These are phyloP conservation scores for Brienomyrus longianalis DNA, from an alignment of 2,113 vertebrate species.

Conservation along the genomic window DNA sequence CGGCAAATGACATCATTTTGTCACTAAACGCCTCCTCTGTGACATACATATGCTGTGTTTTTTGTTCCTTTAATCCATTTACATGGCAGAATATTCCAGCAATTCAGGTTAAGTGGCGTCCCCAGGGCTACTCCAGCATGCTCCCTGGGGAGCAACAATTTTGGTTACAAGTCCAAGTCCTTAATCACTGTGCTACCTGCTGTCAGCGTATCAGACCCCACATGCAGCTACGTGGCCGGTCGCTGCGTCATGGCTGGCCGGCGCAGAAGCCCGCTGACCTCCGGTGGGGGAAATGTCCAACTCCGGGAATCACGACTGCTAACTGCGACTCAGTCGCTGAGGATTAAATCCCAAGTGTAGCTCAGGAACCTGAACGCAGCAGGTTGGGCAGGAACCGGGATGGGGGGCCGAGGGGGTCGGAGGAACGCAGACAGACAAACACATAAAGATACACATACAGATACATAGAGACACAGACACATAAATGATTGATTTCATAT, in stretches of 20 bases:
- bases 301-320: neutral
- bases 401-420: neutral
- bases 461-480: neutral
- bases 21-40: neutral
- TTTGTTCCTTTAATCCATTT: neutral
- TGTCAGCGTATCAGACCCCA: neutral
- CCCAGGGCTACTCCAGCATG: neutral
- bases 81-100: neutral
- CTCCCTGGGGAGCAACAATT: neutral
- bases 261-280: neutral
- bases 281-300: neutral
- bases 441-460: no score
- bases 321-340: neutral
- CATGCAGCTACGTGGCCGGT: neutral
- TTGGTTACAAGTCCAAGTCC: neutral
- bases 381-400: neutral
- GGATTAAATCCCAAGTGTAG: neutral
- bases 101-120: conserved; percentile 3
- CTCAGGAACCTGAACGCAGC: neutral
- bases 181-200: neutral
- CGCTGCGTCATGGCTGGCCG: neutral
- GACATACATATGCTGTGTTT: neutral
- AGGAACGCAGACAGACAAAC: neutral
- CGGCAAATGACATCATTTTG: neutral
- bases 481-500: neutral